Evolutionary conservation across 2,113 vertebrate genomes (phyloP), one percentile per base, ranked within the genome.

Genomic region (Strix uralensis): DNA sequence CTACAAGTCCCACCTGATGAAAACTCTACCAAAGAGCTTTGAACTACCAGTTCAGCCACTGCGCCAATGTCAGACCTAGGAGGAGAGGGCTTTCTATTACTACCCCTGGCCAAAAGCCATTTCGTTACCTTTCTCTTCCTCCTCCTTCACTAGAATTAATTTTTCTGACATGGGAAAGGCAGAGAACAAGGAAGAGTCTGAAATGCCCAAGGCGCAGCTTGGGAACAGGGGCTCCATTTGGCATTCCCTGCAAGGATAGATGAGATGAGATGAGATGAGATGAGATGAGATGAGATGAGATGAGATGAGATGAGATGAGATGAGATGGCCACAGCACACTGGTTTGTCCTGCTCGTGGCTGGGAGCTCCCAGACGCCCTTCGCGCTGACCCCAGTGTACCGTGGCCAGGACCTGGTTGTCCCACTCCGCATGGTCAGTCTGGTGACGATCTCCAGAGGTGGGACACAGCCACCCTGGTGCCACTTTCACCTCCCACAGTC

Each of bases 341-440:
- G 69, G n/a, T 66, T 67, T n/a, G 38, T 85, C 49, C 86, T 77
- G 79, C 66, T 51, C 3, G 0, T 13, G 58, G 21, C 72, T 62
- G 47, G 63, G 29, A 78, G 69, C 47, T 95, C 49, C 57, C 66
- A 58, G 62, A 3, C 10, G 3, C 23, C 6, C 32, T 58, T 3
- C 25, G 36, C 3, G 13, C 51, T 52, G 74, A 78, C 15, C 26
- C 69, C 69, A 36, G 0, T 1, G 40, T 77, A 58, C 32, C 10
- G 4, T 0, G 2, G 52, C 21, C 63, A 87, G 81, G 13, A 52
- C 8, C 15, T 4, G 17, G 36, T 3, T 63, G 26, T n/a, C 71
- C 66, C 8, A 5, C 44, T 83, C 63, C 2, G 1, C 42, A 21
- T 0, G 3, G 21, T 23, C 25, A 13, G 30, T 8, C 46, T 49